These are phyloP conservation scores for Thereva nobilitata DNA, from an alignment of 2,888 invertebrate species.

Conservation along the genomic window DNA sequence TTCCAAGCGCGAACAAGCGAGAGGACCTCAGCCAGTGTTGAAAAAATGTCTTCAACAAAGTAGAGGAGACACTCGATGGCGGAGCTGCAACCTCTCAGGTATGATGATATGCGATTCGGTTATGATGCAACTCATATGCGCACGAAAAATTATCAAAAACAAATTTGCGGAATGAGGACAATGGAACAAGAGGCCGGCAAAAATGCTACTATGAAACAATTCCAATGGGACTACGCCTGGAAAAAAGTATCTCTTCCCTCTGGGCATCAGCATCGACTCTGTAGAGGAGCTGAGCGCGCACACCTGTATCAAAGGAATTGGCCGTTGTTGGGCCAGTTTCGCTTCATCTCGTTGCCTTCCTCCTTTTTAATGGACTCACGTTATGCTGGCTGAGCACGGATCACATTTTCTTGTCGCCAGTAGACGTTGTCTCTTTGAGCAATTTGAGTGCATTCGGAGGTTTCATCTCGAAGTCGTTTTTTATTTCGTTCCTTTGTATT, in stretches of 20 bases:
- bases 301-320: slow-evolving; percentile 26
- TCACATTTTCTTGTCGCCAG: slow-evolving; percentile 28
- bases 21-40: not conserved
- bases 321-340: slow-evolving; percentile 16
- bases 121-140: too few species aligned
- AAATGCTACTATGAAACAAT: too few species aligned
- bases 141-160: too few species aligned
- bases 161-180: too few species aligned
- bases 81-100: too few species aligned
- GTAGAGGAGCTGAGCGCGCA: not conserved
- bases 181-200: too few species aligned
- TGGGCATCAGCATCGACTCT: not conserved
- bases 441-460: slow-evolving; percentile 22
- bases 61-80: not conserved
- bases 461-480: not conserved
- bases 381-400: slow-evolving; percentile 37
- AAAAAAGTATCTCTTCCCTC: not conserved
- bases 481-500: too few species aligned
- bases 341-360: slow-evolving; percentile 30
- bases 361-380: slow-evolving; percentile 29
- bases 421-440: not conserved
- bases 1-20: not conserved
- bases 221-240: too few species aligned
- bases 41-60: not conserved
- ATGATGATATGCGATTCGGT: too few species aligned